Evolutionary conservation across 2,797 vertebrate genomes (phyloP).

Genomic region (Neopelma chrysocephalum): DNA sequence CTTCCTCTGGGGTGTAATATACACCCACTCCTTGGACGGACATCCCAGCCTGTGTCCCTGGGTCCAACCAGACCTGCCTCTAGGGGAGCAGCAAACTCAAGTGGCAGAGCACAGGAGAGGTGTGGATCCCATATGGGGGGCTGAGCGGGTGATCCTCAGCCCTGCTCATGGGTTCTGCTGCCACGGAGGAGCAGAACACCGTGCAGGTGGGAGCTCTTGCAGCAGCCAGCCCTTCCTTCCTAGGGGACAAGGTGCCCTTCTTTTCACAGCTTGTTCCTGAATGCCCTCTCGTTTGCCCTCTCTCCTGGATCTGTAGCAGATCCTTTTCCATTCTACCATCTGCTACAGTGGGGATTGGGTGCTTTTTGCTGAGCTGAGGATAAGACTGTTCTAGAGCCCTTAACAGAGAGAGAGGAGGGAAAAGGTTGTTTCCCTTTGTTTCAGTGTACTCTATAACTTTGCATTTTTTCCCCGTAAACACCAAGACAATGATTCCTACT

Average conservation of each 20-base stretch:
- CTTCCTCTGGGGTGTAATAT: neutral
- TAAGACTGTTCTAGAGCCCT: neutral
- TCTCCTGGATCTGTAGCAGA: neutral
- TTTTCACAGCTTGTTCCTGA: neutral
- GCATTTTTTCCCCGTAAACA: neutral
- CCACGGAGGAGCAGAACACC: neutral
- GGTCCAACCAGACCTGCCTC: neutral
- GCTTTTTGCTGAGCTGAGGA: neutral
- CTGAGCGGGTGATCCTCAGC: neutral
- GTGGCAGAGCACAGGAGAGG: neutral
- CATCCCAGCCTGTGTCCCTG: neutral
- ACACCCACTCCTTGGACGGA: neutral
- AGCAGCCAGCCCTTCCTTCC: neutral
- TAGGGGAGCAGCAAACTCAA: neutral
- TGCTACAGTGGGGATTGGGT: neutral
- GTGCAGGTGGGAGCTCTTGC: neutral
- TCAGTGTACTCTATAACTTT: neutral
- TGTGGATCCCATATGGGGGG: fast-evolving
- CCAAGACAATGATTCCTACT: neutral
- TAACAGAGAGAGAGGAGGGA: neutral
- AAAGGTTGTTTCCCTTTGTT: neutral
- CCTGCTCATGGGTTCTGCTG: neutral
- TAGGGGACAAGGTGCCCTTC: neutral
- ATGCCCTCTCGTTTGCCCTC: neutral
- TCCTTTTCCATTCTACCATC: neutral